Evolutionary conservation across 2,888 invertebrate species (phyloP).

Genomic region (Dynastes grantii): DNA sequence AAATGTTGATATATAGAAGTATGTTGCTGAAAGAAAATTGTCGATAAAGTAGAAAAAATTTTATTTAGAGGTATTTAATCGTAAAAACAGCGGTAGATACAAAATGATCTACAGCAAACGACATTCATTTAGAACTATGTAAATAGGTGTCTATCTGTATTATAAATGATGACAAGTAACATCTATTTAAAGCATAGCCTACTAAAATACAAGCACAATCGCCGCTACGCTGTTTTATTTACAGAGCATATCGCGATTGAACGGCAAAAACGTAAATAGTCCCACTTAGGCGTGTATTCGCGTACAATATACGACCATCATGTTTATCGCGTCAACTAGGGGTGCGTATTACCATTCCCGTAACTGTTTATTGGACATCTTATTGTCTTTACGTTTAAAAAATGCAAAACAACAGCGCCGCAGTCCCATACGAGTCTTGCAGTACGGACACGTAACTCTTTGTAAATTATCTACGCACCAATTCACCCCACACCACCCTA

Average conservation of each 20-base stretch:
- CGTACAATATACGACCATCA: constrained; percentile 7
- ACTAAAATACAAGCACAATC: constrained; percentile 4
- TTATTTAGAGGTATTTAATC: too few species aligned
- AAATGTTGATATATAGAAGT: too few species aligned
- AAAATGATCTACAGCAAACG: neutral
- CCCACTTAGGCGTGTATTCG: neutral
- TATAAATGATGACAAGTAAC: neutral
- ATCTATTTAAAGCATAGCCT: neutral
- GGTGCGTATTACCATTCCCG: constrained; percentile 30
- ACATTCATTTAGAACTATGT: neutral
- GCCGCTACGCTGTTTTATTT: neutral
- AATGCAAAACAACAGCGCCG: constrained; percentile 31
- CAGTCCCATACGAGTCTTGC: constrained; percentile 3
- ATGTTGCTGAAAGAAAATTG: too few species aligned
- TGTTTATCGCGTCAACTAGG: constrained; percentile 9
- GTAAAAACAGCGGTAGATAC: too few species aligned
- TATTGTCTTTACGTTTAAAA: constrained; percentile 43
- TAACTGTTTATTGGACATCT: constrained; percentile 34
- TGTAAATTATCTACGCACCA: constrained; percentile 32
- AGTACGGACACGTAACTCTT: constrained; percentile 26
- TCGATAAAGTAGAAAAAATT: too few species aligned
- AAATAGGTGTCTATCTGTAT: neutral
- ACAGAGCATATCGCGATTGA: neutral
- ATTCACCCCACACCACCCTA: constrained; percentile 42
- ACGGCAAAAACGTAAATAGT: constrained; percentile 1